A percentile compares a stretch with the other conserved stretches of the same genome.
These are phyloP conservation scores for Crocodylus rhombifer DNA, from an alignment of 2,797 vertebrate genomes.

Conservation along the genomic window DNA sequence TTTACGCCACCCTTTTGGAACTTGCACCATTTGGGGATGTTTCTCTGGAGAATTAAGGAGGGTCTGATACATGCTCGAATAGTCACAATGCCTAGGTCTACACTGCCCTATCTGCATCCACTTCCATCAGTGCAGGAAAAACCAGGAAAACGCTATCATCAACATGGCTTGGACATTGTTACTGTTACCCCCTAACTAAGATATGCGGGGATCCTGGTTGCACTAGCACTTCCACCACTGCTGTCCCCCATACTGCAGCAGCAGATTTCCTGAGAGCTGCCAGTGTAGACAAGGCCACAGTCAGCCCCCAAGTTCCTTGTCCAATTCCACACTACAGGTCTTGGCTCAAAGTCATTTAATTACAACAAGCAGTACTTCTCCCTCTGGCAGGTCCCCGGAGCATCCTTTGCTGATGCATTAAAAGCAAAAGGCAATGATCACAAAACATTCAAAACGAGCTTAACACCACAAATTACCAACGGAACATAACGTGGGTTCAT, in stretches of 20 bases:
- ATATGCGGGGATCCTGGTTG: background rate
- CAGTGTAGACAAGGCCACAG: background rate
- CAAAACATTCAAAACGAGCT: background rate
- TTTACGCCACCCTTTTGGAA: background rate
- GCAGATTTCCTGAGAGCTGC: background rate
- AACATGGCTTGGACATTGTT: too few relatives aligned
- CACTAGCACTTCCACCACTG: background rate
- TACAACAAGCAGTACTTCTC: background rate
- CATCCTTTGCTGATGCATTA: background rate
- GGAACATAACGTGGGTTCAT: rapidly evolving
- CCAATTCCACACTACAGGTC: background rate
- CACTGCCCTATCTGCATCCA: background rate
- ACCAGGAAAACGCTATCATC: too few relatives aligned
- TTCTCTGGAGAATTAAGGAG: background rate
- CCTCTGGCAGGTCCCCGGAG: background rate
- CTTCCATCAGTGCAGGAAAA: too few relatives aligned
- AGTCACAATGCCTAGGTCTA: background rate
- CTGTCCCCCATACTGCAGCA: background rate
- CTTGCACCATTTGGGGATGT: background rate
- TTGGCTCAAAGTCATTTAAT: background rate
- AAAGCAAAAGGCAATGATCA: background rate
- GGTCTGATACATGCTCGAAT: background rate
- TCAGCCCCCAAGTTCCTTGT: background rate
- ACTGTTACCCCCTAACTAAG: background rate
- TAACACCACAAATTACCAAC: background rate